Evolutionary conservation across 2,113 vertebrate species (phyloP).

Genomic region (Desmodus rotundus): DNA sequence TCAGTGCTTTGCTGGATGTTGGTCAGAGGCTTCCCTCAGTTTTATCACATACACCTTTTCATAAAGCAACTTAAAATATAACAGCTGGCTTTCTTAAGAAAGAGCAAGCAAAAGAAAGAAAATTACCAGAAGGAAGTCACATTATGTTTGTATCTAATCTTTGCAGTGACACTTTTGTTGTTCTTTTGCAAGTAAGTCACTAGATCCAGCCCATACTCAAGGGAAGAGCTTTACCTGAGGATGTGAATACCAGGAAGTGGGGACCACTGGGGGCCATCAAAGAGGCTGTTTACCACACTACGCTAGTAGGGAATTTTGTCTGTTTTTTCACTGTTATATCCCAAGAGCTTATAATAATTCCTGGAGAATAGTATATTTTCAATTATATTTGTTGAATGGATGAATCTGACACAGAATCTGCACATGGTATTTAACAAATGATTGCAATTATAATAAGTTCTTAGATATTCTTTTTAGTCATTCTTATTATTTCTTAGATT

Average conservation of each 20-base stretch:
- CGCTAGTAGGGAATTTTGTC: background rate
- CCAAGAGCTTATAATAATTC: background rate
- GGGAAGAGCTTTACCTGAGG: background rate
- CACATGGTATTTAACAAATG: background rate
- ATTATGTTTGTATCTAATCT: background rate
- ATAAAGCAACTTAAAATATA: background rate
- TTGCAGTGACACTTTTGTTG: background rate
- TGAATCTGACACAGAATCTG: background rate
- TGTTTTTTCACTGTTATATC: background rate
- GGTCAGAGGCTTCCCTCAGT: background rate
- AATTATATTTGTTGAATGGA: background rate
- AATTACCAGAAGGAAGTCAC: background rate
- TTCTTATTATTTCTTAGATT: background rate
- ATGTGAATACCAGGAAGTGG: background rate
- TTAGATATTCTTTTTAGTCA: background rate
- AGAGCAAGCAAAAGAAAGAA: background rate
- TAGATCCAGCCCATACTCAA: background rate
- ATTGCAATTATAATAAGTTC: background rate
- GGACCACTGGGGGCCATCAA: background rate
- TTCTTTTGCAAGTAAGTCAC: background rate
- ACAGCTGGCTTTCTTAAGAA: background rate
- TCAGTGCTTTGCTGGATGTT: background rate
- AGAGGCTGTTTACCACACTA: background rate
- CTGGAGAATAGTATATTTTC: background rate
- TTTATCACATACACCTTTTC: background rate